phyloP scores from a whole-genome alignment of 2,797 vertebrate species.

The Podarcis lilfordi region DNA sequence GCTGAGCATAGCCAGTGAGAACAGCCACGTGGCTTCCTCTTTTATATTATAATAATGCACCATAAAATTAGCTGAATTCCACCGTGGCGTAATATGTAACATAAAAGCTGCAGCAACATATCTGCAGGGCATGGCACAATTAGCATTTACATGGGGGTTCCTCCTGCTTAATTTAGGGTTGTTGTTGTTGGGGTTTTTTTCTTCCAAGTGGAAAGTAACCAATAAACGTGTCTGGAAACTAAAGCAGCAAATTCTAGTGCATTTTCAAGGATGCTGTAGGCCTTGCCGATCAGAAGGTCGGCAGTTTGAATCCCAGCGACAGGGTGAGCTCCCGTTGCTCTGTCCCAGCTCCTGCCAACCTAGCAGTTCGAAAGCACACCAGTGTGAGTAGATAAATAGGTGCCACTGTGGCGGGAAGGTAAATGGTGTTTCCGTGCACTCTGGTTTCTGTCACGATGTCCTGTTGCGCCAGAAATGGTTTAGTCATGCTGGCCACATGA shows the following conservation, averaged over 20 bases:
- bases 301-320: too few relatives aligned
- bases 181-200: neutral
- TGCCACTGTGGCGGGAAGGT: too few relatives aligned
- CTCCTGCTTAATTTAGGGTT: constrained; percentile 16
- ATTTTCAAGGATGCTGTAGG: neutral
- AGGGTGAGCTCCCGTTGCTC: too few relatives aligned
- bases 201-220: constrained; percentile 5
- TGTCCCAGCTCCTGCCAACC: too few relatives aligned
- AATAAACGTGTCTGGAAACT: neutral
- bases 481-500: too few relatives aligned
- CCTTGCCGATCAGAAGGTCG: too few relatives aligned
- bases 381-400: too few relatives aligned
- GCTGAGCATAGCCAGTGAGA: constrained; percentile 28
- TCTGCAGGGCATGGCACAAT: constrained; percentile 49
- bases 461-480: too few relatives aligned
- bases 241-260: neutral
- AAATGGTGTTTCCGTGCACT: too few relatives aligned
- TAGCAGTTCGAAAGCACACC: too few relatives aligned
- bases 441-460: too few relatives aligned
- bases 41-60: constrained; percentile 49
- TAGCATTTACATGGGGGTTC: constrained; percentile 40
- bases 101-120: constrained; percentile 58
- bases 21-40: constrained; percentile 20
- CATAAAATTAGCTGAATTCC: constrained; percentile 62
- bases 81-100: constrained; percentile 48